Evolutionary conservation across 2,888 invertebrate species (phyloP), one percentile per base, ranked within the genome.

Genomic region (Napeogenes inachia): DNA sequence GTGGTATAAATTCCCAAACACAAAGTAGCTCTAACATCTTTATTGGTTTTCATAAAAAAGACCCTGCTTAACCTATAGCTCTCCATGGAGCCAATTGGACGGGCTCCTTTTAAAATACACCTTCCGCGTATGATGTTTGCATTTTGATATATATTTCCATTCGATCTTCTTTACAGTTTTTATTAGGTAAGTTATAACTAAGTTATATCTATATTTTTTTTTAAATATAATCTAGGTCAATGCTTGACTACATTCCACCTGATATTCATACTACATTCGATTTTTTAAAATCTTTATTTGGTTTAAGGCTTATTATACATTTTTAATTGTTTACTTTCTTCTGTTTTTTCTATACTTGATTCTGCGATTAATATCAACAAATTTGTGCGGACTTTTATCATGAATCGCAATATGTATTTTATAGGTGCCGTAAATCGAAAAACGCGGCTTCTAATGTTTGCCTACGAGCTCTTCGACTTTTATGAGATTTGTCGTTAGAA

Each of bases 11-110:
- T 88, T 89, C 81, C 79, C 87, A 82, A 86, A 88, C 85, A 89
- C 89, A 89, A 89, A 89, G 88, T 89, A 88, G 85, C 85, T 84
- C 81, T 84, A 87, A 87, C 87, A 85, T 86, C 85, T 88, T 89
- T 89, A 89, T 89, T 85, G 88, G 84, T 86, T 89, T 89, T 89
- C 87, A 89, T 89, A 89, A 87, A 85, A 86, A 83, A 80, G 79
- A 71, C 81, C 74, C 65, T 79, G 78, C 79, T 84, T 80, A 82
- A 82, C 81, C 81, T 82, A 85, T 83, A 84, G 81, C 81, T 84
- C 82, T 78, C 71, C 79, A 78, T 79, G 79, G 79, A 80, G 76
- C 74, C 78, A 79, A 79, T 81, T 75, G 74, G 77, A 73, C 75
- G 76, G 77, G 73, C 76, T 81, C 79, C 76, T 76, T 74, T 77